Conservation (phyloP, 2,113 vertebrate species). For the Mormyrus lacerda region DNA sequence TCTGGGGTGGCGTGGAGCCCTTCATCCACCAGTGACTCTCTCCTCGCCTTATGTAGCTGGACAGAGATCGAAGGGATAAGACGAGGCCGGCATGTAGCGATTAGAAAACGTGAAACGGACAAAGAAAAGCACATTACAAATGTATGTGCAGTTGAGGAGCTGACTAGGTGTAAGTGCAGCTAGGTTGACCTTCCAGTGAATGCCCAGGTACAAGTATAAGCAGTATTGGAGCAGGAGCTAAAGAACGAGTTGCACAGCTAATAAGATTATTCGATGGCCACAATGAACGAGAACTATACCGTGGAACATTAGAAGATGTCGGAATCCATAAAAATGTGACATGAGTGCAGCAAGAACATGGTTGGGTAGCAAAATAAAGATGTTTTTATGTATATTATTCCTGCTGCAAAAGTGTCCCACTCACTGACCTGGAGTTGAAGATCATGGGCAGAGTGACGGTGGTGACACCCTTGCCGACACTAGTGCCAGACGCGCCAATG, state of each 20-base stretch:
- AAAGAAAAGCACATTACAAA: background rate
- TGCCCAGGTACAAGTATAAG: background rate
- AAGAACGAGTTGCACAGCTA: background rate
- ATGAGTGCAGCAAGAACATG: background rate
- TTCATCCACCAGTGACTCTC: slow-evolving; percentile 99
- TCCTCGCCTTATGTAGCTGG: slow-evolving; percentile 87
- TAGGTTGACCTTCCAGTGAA: background rate
- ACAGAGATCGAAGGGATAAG: slow-evolving; percentile 4
- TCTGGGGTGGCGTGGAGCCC: slow-evolving; percentile 93
- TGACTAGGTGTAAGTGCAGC: background rate
- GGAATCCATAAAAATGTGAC: background rate
- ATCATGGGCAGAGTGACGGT: slow-evolving; percentile 96
- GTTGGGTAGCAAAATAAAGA: background rate
- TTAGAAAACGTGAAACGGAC: background rate
- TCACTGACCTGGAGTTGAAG: slow-evolving; percentile 89
- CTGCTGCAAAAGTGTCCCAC: background rate
- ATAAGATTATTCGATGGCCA: background rate
- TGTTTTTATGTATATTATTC: background rate
- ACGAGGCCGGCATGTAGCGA: background rate
- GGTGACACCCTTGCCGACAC: slow-evolving; percentile 93
- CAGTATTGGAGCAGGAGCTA: background rate
- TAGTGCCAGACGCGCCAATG: slow-evolving; percentile 81
- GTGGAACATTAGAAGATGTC: background rate
- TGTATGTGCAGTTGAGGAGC: background rate
- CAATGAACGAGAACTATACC: background rate